These are phyloP conservation scores for Crossaster papposus DNA, from an alignment of 53 echinoderm and acorn worm genomes.

Conservation along the genomic window DNA sequence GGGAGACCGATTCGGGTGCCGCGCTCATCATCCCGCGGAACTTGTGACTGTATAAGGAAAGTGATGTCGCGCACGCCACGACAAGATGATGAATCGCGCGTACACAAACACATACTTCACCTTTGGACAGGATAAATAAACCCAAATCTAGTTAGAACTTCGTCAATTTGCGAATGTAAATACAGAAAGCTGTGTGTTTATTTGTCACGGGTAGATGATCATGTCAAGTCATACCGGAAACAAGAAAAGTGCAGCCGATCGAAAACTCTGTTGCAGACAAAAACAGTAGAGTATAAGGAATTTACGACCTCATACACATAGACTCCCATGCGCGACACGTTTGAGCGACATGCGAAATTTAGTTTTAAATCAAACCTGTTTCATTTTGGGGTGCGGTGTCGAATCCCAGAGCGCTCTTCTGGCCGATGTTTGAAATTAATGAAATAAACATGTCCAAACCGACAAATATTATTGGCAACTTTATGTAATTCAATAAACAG, in stretches of 20 bases:
- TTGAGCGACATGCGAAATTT: slow-evolving; percentile 19
- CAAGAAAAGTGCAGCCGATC: slow-evolving; percentile 47
- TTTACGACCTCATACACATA: background rate
- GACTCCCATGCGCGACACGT: background rate
- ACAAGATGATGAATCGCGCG: slow-evolving; percentile 35
- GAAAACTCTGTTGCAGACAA: background rate
- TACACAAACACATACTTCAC: slow-evolving; percentile 65
- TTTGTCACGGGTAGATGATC: slow-evolving; percentile 60
- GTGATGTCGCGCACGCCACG: slow-evolving; percentile 18
- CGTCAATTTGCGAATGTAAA: slow-evolving; percentile 66
- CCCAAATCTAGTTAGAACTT: slow-evolving; percentile 64
- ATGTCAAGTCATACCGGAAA: slow-evolving; percentile 53
- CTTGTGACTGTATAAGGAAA: slow-evolving; percentile 44
- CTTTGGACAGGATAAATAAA: slow-evolving; percentile 57
- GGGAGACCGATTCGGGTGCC: background rate
- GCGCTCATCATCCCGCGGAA: background rate
- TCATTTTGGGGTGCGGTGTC: background rate
- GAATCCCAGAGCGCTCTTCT: background rate
- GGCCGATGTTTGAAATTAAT: slow-evolving; percentile 40
- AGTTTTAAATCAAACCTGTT: background rate
- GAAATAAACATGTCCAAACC: slow-evolving; percentile 58
- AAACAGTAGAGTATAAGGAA: background rate
- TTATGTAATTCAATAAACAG: slow-evolving; percentile 61
- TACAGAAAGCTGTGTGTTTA: slow-evolving; percentile 51
- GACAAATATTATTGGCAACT: slow-evolving; percentile 63